phyloP scores from a whole-genome alignment of 1,140 invertebrate species.

The Lanistes nyassanus region DNA sequence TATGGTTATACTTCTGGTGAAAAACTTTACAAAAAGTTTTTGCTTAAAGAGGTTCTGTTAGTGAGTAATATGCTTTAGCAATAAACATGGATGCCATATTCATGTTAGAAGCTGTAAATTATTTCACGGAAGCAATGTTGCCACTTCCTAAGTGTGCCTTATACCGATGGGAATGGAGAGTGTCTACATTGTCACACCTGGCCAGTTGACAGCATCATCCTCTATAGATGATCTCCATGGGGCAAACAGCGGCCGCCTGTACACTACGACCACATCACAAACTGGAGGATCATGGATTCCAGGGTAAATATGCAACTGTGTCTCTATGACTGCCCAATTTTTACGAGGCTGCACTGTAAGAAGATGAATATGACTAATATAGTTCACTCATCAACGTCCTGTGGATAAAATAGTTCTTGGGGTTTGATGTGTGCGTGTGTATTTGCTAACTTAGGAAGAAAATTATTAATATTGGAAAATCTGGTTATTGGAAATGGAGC shows the following conservation, averaged over 20 bases:
- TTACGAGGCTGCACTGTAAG: not conserved
- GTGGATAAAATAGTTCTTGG: too few species aligned
- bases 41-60: too few species aligned
- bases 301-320: constrained; percentile 28
- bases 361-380: not conserved
- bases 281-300: constrained; percentile 39
- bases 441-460: too few species aligned
- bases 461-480: too few species aligned
- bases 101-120: too few species aligned
- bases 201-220: constrained; percentile 45
- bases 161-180: constrained; percentile 45
- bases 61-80: too few species aligned
- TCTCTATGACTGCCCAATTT: not conserved
- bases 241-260: constrained; percentile 39
- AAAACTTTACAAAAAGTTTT: too few species aligned
- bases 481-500: too few species aligned
- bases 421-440: too few species aligned
- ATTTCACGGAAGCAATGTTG: too few species aligned
- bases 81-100: too few species aligned
- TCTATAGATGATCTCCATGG: constrained; percentile 21
- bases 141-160: constrained; percentile 51
- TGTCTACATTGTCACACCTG: constrained; percentile 36
- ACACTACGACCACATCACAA: constrained; percentile 22
- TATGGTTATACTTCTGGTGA: too few species aligned
- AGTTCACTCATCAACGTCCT: not conserved